Base-by-base conservation (phyloP, 2,113 vertebrate species). In the Mus spicilegus region DNA sequence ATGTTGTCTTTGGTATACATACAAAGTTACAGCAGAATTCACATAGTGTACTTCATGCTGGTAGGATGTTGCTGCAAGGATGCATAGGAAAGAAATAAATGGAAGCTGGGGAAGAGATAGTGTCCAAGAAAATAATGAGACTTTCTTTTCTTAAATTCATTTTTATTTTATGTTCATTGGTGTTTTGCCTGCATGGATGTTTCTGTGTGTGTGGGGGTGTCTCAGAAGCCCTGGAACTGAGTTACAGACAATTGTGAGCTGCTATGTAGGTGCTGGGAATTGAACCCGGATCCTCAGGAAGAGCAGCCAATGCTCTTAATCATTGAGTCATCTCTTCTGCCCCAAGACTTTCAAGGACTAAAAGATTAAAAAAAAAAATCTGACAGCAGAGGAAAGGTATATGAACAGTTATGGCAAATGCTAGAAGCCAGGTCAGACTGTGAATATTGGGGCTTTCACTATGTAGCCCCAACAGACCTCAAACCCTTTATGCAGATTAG, bases 341-440 rank as follows among this genome's bases (percentile, higher is more conserved):
- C n/a, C n/a, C 72, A 73, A 89, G 70, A 94, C 30, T 95, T 94
- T 30, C 19, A 90, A 93, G 69, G 49, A 93, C 63, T 89, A 84
- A 96, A 93, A 88, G 46, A 63, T 90, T 80, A 86, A 87, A 89
- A 97, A 90, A 92, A 63, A 49, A 14, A 96, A 22, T 90, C 63
- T 69, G 63, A 24, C 22, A 96, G 26, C 46, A 75, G 73, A 90
- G 36, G 46, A 90, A 88, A 91, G 22, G 7, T 76, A n/a, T 77
- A 70, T 69, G 14, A 46, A 56, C 19, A 88, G 78, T 67, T 78
- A 75, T 16, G 49, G 58, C n/a, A 94, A 87, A n/a, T 92, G 26
- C 30, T 75, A 70, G 87, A 95, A 90, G 76, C 58, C 76, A 92
- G 26, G 42, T 89, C 39, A 63, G 39, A 65, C 17, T 84, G 7